Percentiles rank a stretch among this genome's conserved stretches.
Evolutionary conservation across 2,888 invertebrate genomes (phyloP).

Genomic region (Mimumesa dahlbomi): DNA sequence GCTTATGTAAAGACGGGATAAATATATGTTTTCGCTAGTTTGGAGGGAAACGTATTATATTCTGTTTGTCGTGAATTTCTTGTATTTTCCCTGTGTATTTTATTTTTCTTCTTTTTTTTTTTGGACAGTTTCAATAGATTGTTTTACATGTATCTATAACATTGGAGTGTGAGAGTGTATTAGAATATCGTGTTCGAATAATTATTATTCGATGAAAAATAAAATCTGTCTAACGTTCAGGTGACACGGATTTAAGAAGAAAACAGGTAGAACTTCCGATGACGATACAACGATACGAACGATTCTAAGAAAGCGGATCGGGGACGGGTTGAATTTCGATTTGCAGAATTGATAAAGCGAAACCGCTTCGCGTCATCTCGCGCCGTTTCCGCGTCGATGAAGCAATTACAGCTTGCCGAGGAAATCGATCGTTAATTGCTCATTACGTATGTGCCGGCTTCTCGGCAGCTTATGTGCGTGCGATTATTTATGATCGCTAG

Average conservation of each 20-base stretch:
- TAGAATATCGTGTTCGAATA: too few species aligned
- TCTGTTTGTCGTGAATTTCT: conserved; percentile 17
- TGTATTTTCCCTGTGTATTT: neutral
- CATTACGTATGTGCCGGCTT: conserved; percentile 43
- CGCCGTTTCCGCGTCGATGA: conserved; percentile 44
- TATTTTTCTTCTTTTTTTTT: too few species aligned
- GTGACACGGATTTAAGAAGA: too few species aligned
- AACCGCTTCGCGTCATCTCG: conserved; percentile 13
- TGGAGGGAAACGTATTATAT: conserved; percentile 12
- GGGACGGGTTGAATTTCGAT: too few species aligned
- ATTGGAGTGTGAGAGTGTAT: too few species aligned
- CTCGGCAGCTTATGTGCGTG: conserved; percentile 29
- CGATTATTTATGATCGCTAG: conserved; percentile 52
- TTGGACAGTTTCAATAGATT: too few species aligned
- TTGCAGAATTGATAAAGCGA: conserved; percentile 7
- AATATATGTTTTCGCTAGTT: conserved; percentile 38
- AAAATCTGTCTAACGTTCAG: too few species aligned
- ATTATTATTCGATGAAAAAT: too few species aligned
- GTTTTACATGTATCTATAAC: too few species aligned
- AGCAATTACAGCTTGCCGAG: conserved; percentile 45
- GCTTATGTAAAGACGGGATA: conserved; percentile 46
- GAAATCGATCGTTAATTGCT: conserved; percentile 61
- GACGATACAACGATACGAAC: too few species aligned
- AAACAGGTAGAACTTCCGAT: too few species aligned
- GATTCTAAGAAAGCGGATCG: too few species aligned